Conservation (phyloP, 2,888 invertebrate genomes). For the Sinodicranocentrus sp. region DNA sequence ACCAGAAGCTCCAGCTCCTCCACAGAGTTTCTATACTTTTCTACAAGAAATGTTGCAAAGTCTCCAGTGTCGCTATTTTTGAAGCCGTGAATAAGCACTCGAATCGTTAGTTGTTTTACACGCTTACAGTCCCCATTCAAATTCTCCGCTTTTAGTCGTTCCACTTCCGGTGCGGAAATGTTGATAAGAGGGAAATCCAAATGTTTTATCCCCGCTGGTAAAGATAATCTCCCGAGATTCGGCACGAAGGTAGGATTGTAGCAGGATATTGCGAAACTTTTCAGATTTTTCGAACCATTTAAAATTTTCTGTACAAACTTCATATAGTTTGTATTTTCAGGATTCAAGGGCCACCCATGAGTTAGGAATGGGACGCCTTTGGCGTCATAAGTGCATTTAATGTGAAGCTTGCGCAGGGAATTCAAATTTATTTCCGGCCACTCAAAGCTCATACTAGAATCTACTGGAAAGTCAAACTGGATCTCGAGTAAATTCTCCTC, state of each 20-base stretch:
- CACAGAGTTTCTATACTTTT: constrained; percentile 12
- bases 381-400: constrained; percentile 40
- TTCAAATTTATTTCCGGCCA: constrained; percentile 29
- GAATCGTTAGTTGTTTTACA: constrained; percentile 16
- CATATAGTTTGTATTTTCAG: constrained; percentile 36
- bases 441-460: constrained; percentile 49
- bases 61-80: constrained; percentile 16
- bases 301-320: constrained; percentile 31
- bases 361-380: neutral
- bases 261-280: constrained; percentile 21
- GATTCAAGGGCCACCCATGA: constrained; percentile 2
- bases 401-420: constrained; percentile 19
- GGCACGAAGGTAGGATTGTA: constrained; percentile 29
- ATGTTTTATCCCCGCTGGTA: constrained; percentile 16
- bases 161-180: constrained; percentile 10
- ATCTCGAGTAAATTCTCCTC: constrained; percentile 31
- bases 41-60: constrained; percentile 13
- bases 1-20: constrained; percentile 10
- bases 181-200: constrained; percentile 45
- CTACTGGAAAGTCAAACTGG: constrained; percentile 34
- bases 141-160: neutral
- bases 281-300: constrained; percentile 18
- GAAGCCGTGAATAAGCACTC: constrained; percentile 23
- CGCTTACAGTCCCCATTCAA: neutral
- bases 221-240: neutral